phyloP scores from a whole-genome alignment of 2,888 invertebrate genomes.

The Agrotis exclamationis region DNA sequence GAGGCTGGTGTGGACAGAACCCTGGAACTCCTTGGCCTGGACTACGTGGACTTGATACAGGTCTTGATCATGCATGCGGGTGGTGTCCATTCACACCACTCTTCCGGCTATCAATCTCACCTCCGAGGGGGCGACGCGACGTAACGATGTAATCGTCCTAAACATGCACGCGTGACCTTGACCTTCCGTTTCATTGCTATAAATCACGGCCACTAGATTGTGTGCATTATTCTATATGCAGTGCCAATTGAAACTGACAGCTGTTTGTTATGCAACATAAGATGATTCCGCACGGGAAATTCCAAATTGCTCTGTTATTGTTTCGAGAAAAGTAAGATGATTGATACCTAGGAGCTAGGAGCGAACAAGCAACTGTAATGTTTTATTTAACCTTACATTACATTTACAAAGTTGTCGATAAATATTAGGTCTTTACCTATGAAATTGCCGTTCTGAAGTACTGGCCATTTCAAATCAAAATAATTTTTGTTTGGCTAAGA shows the following conservation, averaged over 20 bases:
- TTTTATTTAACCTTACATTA: neutral
- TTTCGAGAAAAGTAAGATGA: neutral
- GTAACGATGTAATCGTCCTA: conserved; percentile 6
- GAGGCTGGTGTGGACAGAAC: conserved; percentile 94
- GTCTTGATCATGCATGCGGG: conserved; percentile 81
- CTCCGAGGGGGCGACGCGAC: conserved; percentile 28
- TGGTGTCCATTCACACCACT: conserved; percentile 13
- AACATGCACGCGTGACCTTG: conserved; percentile 38
- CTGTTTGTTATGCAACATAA: neutral
- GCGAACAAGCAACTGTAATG: neutral
- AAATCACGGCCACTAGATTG: conserved; percentile 13
- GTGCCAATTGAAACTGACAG: conserved; percentile 6
- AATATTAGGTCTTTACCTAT: too few relatives aligned
- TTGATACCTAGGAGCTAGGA: too few relatives aligned
- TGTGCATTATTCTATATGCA: conserved; percentile 32
- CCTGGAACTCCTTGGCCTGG: conserved; percentile 93
- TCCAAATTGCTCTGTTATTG: conserved; percentile 3
- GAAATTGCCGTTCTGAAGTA: too few relatives aligned
- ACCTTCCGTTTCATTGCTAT: conserved; percentile 34
- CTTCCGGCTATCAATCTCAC: conserved; percentile 37
- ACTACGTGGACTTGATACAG: conserved; percentile 97
- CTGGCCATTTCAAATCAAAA: too few relatives aligned
- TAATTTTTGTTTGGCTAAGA: too few relatives aligned
- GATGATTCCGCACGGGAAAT: neutral
- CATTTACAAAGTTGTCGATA: neutral